A percentile compares a stretch with the other conserved stretches of the same genome.
phyloP scores from a whole-genome alignment of 2,797 vertebrate species.

The Rhinoraja longicauda region DNA sequence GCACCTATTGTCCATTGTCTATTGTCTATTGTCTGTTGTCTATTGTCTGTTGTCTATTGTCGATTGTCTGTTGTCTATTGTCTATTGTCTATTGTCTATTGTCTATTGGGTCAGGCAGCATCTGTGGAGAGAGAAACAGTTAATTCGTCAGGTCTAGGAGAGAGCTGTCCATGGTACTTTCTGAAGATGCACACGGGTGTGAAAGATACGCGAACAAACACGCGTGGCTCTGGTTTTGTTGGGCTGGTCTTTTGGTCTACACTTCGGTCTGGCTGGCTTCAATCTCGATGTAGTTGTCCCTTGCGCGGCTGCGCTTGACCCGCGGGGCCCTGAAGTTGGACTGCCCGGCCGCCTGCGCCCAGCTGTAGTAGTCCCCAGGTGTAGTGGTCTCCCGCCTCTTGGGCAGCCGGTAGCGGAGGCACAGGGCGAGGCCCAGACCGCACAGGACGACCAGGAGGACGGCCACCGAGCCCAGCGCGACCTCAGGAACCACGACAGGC shows the following conservation, averaged over 20 bases:
- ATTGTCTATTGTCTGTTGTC: too few relatives aligned
- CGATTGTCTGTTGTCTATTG: too few relatives aligned
- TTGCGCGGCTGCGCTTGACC: background rate
- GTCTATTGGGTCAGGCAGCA: too few relatives aligned
- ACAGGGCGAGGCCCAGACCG: background rate
- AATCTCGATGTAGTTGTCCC: background rate
- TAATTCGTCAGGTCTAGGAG: too few relatives aligned
- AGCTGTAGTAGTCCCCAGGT: constrained; percentile 54
- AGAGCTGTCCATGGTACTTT: too few relatives aligned
- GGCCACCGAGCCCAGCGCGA: constrained; percentile 55
- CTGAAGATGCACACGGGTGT: too few relatives aligned
- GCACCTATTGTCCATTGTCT: too few relatives aligned
- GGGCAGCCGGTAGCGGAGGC: constrained; percentile 19
- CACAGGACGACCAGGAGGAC: constrained; percentile 47
- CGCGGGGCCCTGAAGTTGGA: background rate
- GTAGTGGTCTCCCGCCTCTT: constrained; percentile 46
- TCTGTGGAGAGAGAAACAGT: too few relatives aligned
- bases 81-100: too few relatives aligned
- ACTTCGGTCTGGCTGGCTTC: background rate
- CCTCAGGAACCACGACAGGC: constrained; percentile 51
- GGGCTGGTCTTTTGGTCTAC: background rate
- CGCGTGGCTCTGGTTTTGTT: background rate
- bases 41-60: too few relatives aligned
- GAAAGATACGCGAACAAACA: background rate
- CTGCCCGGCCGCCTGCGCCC: constrained; percentile 48